Percentiles rank a stretch among this genome's conserved stretches.
Evolutionary conservation across 92 coral and sea anemone genomes (phyloP).

Genomic region (Actinernus sp.): DNA sequence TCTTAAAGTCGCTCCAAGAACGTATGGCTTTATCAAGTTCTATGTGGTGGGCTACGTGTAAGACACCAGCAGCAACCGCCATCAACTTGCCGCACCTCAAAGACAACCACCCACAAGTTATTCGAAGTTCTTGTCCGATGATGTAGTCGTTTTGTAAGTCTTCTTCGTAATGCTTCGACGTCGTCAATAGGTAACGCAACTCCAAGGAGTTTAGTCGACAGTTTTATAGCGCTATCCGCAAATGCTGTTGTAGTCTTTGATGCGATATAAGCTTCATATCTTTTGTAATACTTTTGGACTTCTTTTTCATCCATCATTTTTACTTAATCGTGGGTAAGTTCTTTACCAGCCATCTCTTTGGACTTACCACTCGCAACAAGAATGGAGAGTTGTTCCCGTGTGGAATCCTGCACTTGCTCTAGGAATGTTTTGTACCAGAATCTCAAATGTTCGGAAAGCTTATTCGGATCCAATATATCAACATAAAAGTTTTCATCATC

Average conservation of each 20-base stretch:
- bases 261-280: conserved; percentile 12
- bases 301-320: conserved; percentile 3
- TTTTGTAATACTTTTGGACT: not conserved
- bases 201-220: not conserved
- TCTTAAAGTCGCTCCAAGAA: conserved; percentile 7
- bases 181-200: too few relatives aligned
- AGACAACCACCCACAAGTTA: conserved; percentile 2
- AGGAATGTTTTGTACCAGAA: too few relatives aligned
- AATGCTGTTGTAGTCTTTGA: conserved; percentile 4
- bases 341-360: conserved; percentile 12
- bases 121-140: conserved; percentile 5
- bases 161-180: too few relatives aligned
- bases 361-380: not conserved
- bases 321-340: conserved; percentile 23
- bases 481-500: too few relatives aligned
- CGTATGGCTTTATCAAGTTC: not conserved
- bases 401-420: too few relatives aligned
- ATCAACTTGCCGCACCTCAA: too few relatives aligned
- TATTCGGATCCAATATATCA: too few relatives aligned
- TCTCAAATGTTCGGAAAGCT: too few relatives aligned
- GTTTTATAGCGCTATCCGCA: not conserved
- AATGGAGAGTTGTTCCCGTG: conserved; percentile 11
- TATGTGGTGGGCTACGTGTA: conserved; percentile 2
- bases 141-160: too few relatives aligned
- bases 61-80: too few relatives aligned